A percentile compares a stretch with the other conserved stretches of the same genome.
Conservation (phyloP, 2,797 vertebrate species). For the Ciconia nigra region DNA sequence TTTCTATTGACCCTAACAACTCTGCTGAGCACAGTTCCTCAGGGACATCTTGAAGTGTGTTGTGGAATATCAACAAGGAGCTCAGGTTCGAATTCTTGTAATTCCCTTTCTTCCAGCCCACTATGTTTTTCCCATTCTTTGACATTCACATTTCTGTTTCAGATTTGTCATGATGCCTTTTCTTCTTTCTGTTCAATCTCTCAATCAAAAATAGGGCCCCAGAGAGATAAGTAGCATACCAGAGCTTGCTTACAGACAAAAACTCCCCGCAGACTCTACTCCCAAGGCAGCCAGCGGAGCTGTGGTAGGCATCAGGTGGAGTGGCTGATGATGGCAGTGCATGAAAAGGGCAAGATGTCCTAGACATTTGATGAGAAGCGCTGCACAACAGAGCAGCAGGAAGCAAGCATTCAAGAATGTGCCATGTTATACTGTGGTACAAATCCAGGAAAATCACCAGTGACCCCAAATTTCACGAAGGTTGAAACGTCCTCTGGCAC, state of each 20-base stretch:
- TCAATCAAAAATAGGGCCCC: background rate
- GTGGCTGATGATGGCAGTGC: background rate
- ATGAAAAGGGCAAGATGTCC: background rate
- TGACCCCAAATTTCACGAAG: background rate
- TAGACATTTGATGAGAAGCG: background rate
- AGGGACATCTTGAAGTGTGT: background rate
- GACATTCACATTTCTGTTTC: background rate
- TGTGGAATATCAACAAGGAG: background rate
- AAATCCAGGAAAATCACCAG: background rate
- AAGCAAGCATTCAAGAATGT: background rate
- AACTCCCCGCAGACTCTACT: background rate
- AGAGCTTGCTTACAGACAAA: background rate
- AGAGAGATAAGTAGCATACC: background rate
- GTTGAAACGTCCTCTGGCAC: background rate
- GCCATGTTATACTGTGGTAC: background rate
- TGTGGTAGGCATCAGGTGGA: background rate
- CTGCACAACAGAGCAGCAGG: background rate
- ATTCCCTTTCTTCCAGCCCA: background rate
- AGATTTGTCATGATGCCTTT: background rate
- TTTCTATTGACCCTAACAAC: background rate
- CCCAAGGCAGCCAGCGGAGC: background rate
- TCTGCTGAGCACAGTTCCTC: background rate
- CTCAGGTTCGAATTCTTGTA: background rate
- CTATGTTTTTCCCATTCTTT: background rate
- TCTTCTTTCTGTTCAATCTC: background rate